phyloP scores from a whole-genome alignment of 2,113 vertebrate genomes.

The Peromyscus maniculatus region DNA sequence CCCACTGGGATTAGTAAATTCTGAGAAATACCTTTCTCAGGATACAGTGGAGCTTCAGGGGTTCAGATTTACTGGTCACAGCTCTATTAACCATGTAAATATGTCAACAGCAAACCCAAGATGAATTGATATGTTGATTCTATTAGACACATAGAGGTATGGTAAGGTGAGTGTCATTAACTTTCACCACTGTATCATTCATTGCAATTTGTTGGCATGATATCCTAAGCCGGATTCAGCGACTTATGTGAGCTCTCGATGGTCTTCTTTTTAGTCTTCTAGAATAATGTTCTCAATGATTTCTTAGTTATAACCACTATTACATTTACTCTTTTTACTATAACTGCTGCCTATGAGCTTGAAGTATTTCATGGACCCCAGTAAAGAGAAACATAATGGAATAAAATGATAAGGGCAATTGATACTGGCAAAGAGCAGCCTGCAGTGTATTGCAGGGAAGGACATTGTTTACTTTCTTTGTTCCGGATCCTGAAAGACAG shows the following conservation, averaged over 20 bases:
- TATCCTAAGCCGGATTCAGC: neutral
- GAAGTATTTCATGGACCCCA: neutral
- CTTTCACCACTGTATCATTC: constrained; percentile 9
- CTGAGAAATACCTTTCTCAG: neutral
- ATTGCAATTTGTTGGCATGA: neutral
- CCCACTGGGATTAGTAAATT: constrained; percentile 1
- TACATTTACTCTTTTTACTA: neutral
- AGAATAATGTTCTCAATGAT: neutral
- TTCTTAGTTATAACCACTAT: neutral
- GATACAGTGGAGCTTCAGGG: neutral
- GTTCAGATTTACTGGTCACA: neutral
- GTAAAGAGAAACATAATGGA: neutral
- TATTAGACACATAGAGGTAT: neutral
- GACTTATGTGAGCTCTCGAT: neutral
- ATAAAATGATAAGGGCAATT: neutral
- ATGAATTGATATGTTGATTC: neutral
- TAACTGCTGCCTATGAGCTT: neutral
- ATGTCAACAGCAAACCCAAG: neutral
- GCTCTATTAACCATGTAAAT: neutral
- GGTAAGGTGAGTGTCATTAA: neutral
- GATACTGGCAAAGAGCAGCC: neutral
- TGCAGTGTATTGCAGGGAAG: neutral
- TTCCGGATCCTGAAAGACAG: constrained; percentile 66
- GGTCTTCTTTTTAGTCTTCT: neutral
- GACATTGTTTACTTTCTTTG: neutral